Percentiles rank a stretch among this genome's conserved stretches.
These are phyloP conservation scores for Alligator mississippiensis DNA, from an alignment of 2,113 vertebrate genomes.

Conservation along the genomic window DNA sequence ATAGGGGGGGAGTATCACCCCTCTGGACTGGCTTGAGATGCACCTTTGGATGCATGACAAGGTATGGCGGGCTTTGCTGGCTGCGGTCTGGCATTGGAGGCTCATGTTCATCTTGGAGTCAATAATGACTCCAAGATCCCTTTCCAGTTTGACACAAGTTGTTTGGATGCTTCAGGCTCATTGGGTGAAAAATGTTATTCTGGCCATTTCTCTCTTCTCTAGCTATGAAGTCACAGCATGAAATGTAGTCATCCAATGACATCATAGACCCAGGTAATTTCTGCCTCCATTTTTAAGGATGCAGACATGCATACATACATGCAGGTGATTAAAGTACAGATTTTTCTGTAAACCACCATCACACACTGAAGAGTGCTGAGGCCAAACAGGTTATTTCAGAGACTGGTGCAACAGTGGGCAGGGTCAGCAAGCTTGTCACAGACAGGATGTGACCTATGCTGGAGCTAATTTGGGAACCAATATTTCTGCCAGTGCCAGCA, in stretches of 20 bases:
- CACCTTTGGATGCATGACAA: too few relatives aligned
- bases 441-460: background rate
- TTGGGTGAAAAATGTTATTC: background rate
- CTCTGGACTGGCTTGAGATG: too few relatives aligned
- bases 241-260: constrained; percentile 12
- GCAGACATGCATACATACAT: background rate
- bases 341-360: background rate
- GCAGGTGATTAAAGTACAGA: background rate
- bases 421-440: background rate
- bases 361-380: rapidly evolving
- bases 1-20: too few relatives aligned
- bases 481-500: background rate
- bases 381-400: background rate
- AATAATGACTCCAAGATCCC: too few relatives aligned
- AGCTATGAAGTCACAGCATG: background rate
- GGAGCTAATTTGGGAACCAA: background rate
- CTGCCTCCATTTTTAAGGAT: background rate
- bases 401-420: background rate
- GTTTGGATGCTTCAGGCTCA: background rate
- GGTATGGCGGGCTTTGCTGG: too few relatives aligned
- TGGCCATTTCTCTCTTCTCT: background rate
- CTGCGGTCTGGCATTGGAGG: too few relatives aligned
- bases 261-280: constrained; percentile 33
- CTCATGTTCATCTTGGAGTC: too few relatives aligned
- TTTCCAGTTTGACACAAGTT: background rate